Base-by-base conservation (phyloP, 2,888 invertebrate genomes). In the Encarsia formosa region DNA sequence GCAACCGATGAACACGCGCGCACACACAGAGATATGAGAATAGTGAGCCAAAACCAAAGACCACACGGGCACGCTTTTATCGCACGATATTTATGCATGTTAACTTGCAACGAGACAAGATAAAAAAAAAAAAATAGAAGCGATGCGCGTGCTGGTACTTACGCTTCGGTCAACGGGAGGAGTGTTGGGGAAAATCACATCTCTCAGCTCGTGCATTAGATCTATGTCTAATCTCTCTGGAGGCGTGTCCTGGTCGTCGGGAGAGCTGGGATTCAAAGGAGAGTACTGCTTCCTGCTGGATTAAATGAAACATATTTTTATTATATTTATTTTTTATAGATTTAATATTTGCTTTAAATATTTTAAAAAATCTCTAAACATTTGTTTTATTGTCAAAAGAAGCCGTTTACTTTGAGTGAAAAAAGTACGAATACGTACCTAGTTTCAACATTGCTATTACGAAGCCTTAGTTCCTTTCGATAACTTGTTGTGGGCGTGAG, bases 81-180 rank as follows among this genome's bases (percentile, higher is more conserved):
- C 45, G 19, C 40, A 31, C 22, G 41, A 41, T 46, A 46, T 15
- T 31, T 11, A 42, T 42, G 31, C 26, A 26, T 9, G n/a, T n/a
- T n/a, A 15, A 35, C 23, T 15, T n/a, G 32, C 32, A 32, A 15
- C 32, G 32, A 15, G 32, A 32, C 32, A 15, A 23, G 54, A 54
- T 49, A 44, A 48, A 39, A 18, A 5, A 31, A 31, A 16, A 49
- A 43, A 42, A 18, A 9, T 13, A 26, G 19, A 11, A 34, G 18
- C 29, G 9, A 6, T 50, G 19, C 26, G 35, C 8, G 5, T 32
- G 13, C 9, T 35, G 47, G 35, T 61, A 80, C 81, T 80, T 77
- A 84, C 84, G 68, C 81, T 82, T 76, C 82, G 75, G 69, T 84
- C 83, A 49, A 83, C 82, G 40, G 81, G 78, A 46, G 84, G 83